phyloP scores from a whole-genome alignment of 2,113 vertebrate genomes.

The Hemiscyllium ocellatum region DNA sequence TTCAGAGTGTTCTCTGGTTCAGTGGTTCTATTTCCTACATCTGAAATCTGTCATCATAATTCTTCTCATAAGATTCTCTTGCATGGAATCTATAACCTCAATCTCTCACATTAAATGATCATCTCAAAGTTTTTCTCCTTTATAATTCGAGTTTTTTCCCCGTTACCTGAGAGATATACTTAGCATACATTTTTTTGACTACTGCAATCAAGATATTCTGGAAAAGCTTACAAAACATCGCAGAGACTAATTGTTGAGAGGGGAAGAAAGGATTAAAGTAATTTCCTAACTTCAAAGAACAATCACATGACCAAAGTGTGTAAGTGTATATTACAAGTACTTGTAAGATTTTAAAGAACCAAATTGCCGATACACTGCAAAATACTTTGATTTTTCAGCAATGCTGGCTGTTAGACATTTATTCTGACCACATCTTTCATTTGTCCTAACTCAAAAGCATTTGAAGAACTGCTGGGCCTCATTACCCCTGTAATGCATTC shows the following conservation, averaged over 20 bases:
- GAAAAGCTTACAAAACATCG: no score
- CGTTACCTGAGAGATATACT: background rate
- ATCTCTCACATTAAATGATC: background rate
- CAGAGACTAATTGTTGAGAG: no score
- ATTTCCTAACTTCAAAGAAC: no score
- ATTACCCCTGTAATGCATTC: background rate
- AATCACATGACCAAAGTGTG: no score
- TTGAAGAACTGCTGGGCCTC: background rate
- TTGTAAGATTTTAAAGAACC: no score
- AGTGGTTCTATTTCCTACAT: background rate
- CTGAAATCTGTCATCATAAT: background rate
- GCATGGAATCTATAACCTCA: background rate
- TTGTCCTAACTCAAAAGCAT: background rate
- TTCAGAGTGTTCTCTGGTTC: background rate
- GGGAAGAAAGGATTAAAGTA: no score
- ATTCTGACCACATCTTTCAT: background rate
- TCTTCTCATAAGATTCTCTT: background rate
- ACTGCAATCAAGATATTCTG: background rate
- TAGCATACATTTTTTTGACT: background rate
- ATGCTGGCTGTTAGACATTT: background rate
- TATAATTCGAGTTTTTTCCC: background rate
- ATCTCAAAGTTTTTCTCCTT: background rate
- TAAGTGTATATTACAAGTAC: no score
- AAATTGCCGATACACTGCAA: no score
- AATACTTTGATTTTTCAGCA: background rate